Percentiles rank a stretch among this genome's conserved stretches.
Conservation (phyloP, 2,113 vertebrate genomes). For the Xiphophorus couchianus region DNA sequence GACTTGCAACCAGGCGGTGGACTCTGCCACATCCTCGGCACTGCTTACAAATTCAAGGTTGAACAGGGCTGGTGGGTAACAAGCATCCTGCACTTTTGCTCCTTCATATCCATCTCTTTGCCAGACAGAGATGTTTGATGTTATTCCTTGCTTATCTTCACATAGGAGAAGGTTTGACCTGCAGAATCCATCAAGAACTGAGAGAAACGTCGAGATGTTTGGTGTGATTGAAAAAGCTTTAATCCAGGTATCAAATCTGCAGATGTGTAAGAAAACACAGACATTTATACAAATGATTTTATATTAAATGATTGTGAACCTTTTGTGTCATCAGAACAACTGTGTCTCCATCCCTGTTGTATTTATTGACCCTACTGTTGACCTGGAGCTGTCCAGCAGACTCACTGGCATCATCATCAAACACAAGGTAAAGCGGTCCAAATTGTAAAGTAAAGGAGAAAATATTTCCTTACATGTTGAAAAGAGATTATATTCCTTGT, state of each 20-base stretch:
- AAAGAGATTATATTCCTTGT: not conserved
- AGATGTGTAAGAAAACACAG: not conserved
- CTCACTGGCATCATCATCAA: slow-evolving; percentile 90
- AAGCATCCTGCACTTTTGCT: not conserved
- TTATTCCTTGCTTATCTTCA: slow-evolving; percentile 3
- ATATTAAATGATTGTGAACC: not conserved
- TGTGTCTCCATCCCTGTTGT: slow-evolving; percentile 90
- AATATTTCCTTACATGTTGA: not conserved
- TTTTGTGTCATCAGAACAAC: slow-evolving; percentile 84
- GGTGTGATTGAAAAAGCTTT: slow-evolving; percentile 90
- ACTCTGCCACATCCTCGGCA: slow-evolving; percentile 95
- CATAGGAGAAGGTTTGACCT: slow-evolving; percentile 95
- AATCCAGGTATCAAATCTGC: slow-evolving; percentile 82
- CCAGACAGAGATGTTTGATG: not conserved
- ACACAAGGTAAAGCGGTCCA: slow-evolving; percentile 85
- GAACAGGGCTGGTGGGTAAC: slow-evolving; percentile 95
- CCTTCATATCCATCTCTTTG: not conserved
- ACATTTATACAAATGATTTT: not conserved
- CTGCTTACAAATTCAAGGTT: slow-evolving; percentile 95
- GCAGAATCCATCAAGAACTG: slow-evolving; percentile 93
- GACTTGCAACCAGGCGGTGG: slow-evolving; percentile 93
- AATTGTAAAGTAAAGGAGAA: not conserved
- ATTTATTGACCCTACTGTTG: slow-evolving; percentile 90
- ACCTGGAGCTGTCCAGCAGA: slow-evolving; percentile 88
- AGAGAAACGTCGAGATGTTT: slow-evolving; percentile 98